Conservation (phyloP, 2,797 vertebrate species). For the Tenualosa thibaudeaui region DNA sequence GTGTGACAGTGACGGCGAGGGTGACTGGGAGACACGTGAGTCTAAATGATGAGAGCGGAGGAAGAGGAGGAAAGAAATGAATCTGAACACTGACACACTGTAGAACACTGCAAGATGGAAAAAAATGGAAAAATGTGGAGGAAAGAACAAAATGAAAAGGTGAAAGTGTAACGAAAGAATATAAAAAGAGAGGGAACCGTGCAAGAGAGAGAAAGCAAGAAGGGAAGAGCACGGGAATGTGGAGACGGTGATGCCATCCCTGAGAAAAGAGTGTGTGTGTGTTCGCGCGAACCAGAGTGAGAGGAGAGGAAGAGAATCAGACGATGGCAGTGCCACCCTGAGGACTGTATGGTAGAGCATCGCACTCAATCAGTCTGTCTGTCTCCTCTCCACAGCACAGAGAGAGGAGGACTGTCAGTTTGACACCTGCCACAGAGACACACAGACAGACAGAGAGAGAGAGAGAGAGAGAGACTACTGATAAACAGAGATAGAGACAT, state of each 20-base stretch:
- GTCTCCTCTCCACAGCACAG: neutral
- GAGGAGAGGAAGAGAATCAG: constrained; percentile 9
- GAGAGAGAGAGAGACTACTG: neutral
- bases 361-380: constrained; percentile 20
- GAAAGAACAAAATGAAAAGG: neutral
- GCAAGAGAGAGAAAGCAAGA: neutral
- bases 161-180: neutral
- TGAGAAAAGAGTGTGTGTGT: neutral
- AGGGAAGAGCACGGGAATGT: neutral
- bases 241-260: neutral
- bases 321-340: neutral
- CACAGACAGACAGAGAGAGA: constrained; percentile 45
- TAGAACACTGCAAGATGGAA: too few species aligned
- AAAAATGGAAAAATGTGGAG: neutral
- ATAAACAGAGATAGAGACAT: constrained; percentile 18
- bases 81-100: neutral
- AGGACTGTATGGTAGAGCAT: neutral
- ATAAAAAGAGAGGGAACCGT: neutral
- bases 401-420: neutral
- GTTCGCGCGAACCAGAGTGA: neutral
- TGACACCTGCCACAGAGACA: neutral
- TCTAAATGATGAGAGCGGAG: neutral
- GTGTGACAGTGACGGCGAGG: neutral
- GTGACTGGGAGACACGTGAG: neutral
- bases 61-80: neutral